Conservation (phyloP, 2,888 invertebrate species). For the Priocnemis perturbator region DNA sequence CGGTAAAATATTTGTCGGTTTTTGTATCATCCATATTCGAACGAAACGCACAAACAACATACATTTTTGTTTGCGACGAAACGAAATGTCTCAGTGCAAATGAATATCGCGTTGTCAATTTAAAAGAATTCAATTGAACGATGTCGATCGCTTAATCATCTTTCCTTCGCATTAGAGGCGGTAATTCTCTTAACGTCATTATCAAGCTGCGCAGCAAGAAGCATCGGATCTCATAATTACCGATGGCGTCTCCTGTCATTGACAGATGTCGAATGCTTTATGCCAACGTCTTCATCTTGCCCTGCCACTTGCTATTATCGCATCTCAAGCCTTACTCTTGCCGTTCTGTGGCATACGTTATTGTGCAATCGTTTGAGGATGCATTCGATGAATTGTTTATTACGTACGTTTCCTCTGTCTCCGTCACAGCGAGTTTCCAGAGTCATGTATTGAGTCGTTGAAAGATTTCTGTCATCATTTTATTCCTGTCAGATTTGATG, state of each 20-base stretch:
- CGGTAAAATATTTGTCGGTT: no score
- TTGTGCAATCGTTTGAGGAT: slow-evolving; percentile 30
- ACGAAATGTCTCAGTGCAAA: no score
- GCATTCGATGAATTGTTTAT: slow-evolving; percentile 28
- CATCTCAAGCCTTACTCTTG: slow-evolving; percentile 20
- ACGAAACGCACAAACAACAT: no score
- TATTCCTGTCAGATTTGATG: slow-evolving; percentile 15
- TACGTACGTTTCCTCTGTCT: slow-evolving; percentile 17
- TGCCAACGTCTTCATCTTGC: slow-evolving; percentile 48
- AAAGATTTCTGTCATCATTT: no score
- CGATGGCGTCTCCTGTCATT: slow-evolving; percentile 28
- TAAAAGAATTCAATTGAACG: no score
- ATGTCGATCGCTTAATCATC: no score
- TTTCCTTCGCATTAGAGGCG: no score
- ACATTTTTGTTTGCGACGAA: no score
- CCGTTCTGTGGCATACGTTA: background rate
- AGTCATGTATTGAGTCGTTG: no score
- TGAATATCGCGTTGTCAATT: no score
- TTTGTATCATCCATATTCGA: no score
- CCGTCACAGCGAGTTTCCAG: slow-evolving; percentile 1
- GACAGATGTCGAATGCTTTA: slow-evolving; percentile 31
- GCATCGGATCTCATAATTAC: background rate
- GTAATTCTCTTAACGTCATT: no score
- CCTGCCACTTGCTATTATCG: slow-evolving; percentile 29
- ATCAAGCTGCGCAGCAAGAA: background rate